Conservation (phyloP, 2,888 invertebrate genomes). For the Eretmocerus hayati region DNA sequence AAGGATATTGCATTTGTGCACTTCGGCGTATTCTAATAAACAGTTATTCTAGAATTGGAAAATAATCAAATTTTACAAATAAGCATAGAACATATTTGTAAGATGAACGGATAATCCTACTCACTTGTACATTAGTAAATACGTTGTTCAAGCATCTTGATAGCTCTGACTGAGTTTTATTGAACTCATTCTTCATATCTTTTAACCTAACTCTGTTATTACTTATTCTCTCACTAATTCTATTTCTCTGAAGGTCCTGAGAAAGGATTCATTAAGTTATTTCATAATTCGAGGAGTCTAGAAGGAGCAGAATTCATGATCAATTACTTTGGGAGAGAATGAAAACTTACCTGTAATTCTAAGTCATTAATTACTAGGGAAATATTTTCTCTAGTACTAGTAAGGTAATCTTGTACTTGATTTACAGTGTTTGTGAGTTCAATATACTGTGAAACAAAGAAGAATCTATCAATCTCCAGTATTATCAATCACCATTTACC, state of each 20-base stretch:
- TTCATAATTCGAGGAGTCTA: too few relatives aligned
- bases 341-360: constrained; percentile 32
- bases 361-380: constrained; percentile 30
- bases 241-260: constrained; percentile 35
- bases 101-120: background rate
- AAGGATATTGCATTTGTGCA: constrained; percentile 29
- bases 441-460: constrained; percentile 30
- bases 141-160: constrained; percentile 25
- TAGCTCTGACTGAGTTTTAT: constrained; percentile 31
- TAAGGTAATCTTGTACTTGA: constrained; percentile 32
- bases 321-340: background rate
- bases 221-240: constrained; percentile 32
- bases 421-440: constrained; percentile 31
- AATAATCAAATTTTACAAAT: background rate
- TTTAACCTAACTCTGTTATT: constrained; percentile 34
- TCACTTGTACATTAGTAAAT: constrained; percentile 27
- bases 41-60: constrained; percentile 23
- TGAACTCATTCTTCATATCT: constrained; percentile 40
- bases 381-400: constrained; percentile 32
- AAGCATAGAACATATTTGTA: background rate
- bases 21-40: constrained; percentile 25
- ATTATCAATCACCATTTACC: constrained; percentile 7
- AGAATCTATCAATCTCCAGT: background rate
- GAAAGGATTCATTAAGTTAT: constrained; percentile 5
- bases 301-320: background rate